Evolutionary conservation across 64 coral and sea anemone species (phyloP).

Genomic region (Trachythela sp.): DNA sequence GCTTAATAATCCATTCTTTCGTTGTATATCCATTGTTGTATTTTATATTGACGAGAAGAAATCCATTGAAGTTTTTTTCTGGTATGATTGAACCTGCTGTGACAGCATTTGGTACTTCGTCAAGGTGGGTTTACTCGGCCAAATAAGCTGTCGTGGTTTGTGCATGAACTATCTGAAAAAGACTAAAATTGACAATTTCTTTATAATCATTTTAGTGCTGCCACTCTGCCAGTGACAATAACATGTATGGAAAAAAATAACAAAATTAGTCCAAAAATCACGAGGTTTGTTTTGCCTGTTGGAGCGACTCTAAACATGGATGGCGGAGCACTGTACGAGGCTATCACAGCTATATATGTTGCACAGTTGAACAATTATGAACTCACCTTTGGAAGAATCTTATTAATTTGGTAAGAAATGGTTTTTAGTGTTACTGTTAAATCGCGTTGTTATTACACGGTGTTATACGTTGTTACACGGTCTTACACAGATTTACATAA

Average conservation of each 20-base stretch:
- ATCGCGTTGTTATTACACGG: no score
- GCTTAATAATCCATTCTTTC: not conserved
- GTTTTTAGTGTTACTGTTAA: not conserved
- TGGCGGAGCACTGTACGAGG: not conserved
- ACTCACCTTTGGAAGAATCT: slow-evolving; percentile 7
- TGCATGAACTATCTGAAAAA: no score
- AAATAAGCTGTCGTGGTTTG: no score
- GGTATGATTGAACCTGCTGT: slow-evolving; percentile 9
- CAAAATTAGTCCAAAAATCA: slow-evolving; percentile 18
- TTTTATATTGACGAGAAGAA: not conserved
- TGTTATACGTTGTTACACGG: no score
- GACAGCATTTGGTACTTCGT: slow-evolving; percentile 16
- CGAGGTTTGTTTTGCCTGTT: not conserved
- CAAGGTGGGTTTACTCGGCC: not conserved
- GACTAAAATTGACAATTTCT: no score
- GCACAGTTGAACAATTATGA: slow-evolving; percentile 19
- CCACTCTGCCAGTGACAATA: not conserved
- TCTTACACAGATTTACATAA: no score
- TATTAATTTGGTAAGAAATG: not conserved
- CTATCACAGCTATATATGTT: not conserved
- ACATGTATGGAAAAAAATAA: slow-evolving; percentile 10
- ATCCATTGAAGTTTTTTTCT: not conserved
- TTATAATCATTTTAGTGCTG: not conserved
- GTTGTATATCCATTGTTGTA: slow-evolving; percentile 13
- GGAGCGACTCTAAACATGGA: slow-evolving; percentile 11